Evolutionary conservation across 1,140 invertebrate species (phyloP).

Genomic region (Pogonomyrmex californicus): DNA sequence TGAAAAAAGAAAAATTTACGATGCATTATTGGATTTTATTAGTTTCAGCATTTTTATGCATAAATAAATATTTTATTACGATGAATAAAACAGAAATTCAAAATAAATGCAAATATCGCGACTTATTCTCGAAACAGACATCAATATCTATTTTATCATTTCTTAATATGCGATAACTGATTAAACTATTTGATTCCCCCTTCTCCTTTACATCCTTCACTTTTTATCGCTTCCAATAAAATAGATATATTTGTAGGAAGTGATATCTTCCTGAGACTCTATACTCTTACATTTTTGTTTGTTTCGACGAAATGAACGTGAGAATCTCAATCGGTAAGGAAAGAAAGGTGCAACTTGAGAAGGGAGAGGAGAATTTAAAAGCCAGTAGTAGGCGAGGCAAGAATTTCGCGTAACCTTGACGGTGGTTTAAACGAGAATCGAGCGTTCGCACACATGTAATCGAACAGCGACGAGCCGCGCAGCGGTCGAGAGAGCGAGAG

Average conservation of each 20-base stretch:
- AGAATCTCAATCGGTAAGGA: slow-evolving; percentile 11
- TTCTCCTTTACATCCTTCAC: background rate
- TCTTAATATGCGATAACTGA: background rate
- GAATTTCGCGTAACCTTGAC: slow-evolving; percentile 61
- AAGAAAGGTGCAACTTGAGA: slow-evolving; percentile 6
- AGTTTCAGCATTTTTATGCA: background rate
- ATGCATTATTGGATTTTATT: background rate
- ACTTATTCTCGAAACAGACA: background rate
- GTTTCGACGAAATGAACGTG: background rate
- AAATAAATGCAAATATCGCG: background rate
- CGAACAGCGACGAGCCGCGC: slow-evolving; percentile 9
- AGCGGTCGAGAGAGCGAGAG: background rate
- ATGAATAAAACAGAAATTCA: slow-evolving; percentile 12
- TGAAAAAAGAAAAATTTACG: background rate
- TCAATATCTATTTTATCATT: slow-evolving; percentile 26
- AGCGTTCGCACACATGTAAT: background rate
- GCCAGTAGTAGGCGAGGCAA: slow-evolving; percentile 36
- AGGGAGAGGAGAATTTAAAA: slow-evolving; percentile 42
- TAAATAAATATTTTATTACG: background rate
- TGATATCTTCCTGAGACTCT: background rate
- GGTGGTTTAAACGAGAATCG: slow-evolving; percentile 58
- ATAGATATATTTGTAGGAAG: slow-evolving; percentile 1
- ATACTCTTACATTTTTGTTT: background rate
- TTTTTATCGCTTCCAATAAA: background rate
- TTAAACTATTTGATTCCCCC: slow-evolving; percentile 1